A percentile compares a stretch with the other conserved stretches of the same genome.
These are phyloP conservation scores for Macaria liturata DNA, from an alignment of 2,888 invertebrate genomes.

Conservation along the genomic window DNA sequence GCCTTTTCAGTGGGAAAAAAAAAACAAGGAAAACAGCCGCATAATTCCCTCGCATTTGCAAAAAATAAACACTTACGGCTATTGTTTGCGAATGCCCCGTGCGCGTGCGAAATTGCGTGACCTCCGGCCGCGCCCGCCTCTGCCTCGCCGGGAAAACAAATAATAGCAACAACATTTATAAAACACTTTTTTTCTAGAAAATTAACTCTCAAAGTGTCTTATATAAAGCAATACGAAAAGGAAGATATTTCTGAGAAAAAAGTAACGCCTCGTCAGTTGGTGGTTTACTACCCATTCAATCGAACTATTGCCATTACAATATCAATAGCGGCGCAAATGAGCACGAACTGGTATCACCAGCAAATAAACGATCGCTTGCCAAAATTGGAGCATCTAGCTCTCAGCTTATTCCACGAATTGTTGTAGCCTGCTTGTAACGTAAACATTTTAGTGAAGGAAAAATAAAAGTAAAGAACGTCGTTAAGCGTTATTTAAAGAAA, in stretches of 20 bases:
- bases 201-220: too few species aligned
- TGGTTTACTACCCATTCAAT: too few species aligned
- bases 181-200: too few species aligned
- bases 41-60: constrained; percentile 26
- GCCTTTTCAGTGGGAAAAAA: constrained; percentile 17
- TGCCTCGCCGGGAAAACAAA: background rate
- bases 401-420: background rate
- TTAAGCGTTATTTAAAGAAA: constrained; percentile 37
- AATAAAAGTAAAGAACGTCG: constrained; percentile 29
- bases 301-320: background rate
- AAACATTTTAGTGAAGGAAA: constrained; percentile 7
- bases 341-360: background rate
- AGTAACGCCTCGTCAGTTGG: too few species aligned
- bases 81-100: constrained; percentile 24
- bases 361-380: background rate
- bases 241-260: too few species aligned
- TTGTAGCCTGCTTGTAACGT: background rate
- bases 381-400: constrained; percentile 1
- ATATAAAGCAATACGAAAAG: too few species aligned
- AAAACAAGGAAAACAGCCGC: constrained; percentile 25
- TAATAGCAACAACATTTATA: too few species aligned
- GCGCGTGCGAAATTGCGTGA: constrained; percentile 25
- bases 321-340: background rate
- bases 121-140: constrained; percentile 13
- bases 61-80: constrained; percentile 25